These are phyloP conservation scores for Vollenhovia emeryi DNA, from an alignment of 1,140 invertebrate species.

Conservation along the genomic window DNA sequence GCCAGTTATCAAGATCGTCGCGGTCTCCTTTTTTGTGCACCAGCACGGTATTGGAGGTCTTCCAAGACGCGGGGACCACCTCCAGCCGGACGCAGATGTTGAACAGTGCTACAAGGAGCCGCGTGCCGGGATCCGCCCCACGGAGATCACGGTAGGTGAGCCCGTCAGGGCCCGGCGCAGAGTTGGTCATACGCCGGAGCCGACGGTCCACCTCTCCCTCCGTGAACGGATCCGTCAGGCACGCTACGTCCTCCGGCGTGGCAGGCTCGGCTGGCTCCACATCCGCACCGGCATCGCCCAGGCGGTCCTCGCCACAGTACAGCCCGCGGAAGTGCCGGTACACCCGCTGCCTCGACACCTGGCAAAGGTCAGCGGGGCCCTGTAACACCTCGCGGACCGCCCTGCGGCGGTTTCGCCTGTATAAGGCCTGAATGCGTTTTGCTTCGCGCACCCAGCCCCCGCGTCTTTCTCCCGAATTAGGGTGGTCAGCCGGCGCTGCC, in stretches of 20 bases:
- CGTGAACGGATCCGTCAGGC: background rate
- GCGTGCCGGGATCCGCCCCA: background rate
- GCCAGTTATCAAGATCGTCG: background rate
- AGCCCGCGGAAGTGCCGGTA: background rate
- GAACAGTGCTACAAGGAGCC: background rate
- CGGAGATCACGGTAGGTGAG: background rate
- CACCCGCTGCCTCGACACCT: background rate
- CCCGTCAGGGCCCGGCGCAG: background rate
- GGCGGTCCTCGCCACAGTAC: background rate
- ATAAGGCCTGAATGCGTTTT: too few species aligned
- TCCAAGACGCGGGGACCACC: background rate
- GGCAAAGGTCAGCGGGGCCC: background rate
- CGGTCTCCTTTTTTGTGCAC: background rate
- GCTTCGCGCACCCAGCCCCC: too few species aligned
- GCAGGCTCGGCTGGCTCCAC: too few species aligned
- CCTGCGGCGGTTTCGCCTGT: too few species aligned
- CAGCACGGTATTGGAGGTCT: background rate
- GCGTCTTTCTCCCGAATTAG: too few species aligned
- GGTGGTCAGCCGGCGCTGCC: too few species aligned
- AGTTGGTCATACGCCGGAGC: background rate
- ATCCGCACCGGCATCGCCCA: background rate
- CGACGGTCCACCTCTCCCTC: background rate
- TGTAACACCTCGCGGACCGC: background rate
- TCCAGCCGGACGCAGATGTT: background rate
- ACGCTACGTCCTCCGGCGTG: background rate